phyloP scores from a whole-genome alignment of 2,888 invertebrate species.

The Caenorhabditis afra region DNA sequence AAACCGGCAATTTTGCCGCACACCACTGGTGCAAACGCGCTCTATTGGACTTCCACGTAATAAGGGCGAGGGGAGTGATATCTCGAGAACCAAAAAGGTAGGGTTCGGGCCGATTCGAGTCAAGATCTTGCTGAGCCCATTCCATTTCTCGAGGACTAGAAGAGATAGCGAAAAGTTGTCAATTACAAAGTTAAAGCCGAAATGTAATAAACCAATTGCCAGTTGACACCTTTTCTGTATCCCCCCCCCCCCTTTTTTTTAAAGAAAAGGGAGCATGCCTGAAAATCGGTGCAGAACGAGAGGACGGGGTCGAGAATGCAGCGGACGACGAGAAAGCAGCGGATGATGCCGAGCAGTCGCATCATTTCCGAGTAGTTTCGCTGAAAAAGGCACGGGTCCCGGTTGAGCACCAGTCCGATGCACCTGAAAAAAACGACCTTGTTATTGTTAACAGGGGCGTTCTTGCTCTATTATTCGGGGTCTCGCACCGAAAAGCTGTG shows the following conservation, averaged over 20 bases:
- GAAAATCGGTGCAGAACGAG: slow-evolving; percentile 77
- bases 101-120: no score
- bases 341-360: slow-evolving; percentile 66
- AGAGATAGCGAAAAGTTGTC: not conserved
- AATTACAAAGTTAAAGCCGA: no score
- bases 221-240: not conserved
- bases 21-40: no score
- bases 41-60: no score
- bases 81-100: no score
- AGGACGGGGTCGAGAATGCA: slow-evolving; percentile 77
- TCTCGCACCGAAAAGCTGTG: no score
- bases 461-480: no score
- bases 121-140: no score
- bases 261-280: slow-evolving; percentile 51
- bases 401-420: slow-evolving; percentile 64
- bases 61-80: no score
- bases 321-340: slow-evolving; percentile 68
- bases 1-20: no score
- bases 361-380: slow-evolving; percentile 72
- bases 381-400: slow-evolving; percentile 73
- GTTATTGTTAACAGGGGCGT: slow-evolving; percentile 12
- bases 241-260: not conserved
- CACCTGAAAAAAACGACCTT: slow-evolving; percentile 65
- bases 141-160: no score
- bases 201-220: no score